Base-by-base conservation (phyloP, 2,797 vertebrate genomes). In the Astyanax mexicanus region DNA sequence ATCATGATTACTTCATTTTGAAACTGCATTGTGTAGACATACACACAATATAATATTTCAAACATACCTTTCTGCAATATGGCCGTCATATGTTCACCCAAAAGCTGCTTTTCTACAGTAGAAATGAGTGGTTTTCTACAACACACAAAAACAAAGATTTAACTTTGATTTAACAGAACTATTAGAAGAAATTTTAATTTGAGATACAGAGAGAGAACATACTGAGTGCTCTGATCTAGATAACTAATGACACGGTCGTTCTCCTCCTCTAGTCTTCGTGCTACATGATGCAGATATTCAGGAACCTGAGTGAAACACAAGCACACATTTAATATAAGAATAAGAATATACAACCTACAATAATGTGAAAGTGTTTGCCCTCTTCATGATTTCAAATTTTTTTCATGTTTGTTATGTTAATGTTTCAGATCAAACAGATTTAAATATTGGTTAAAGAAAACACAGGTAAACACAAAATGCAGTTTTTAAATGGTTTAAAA, bases 181-280 rank as follows among this genome's bases (percentile, higher is more conserved):
- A 57, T 2, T 15, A 57, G n/a, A n/a, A 0, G 27, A 32, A 25
- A 25, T 21, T 13, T n/a, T n/a, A n/a, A 21, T 6, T 21, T 5
- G 25, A 15, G 15, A 70, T 23, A 15, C 57, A 77, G 11, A 11
- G 38, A 2, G 3, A 27, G 64, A 80, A 94, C 97, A 96, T 92
- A 99, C 98, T 98, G 97, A 83, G 98, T 99, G 89, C 97, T 99
- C 93, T 98, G 98, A 92, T 99, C 98, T 85, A 99, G 93, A 52
- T 99, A 99, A 77, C 97, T 99, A 89, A 99, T 98, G 89, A 99
- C 95, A 84, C 98, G 92, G 91, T 99, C 98, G 13, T 96, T 95
- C 89, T 99, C 98, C 89, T 99, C 97, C 84, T 99, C 98, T 86
- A 99, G 90, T 54, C 98, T 96, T 84, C 96, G 97, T 90, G 95